Conservation (phyloP, 1,140 invertebrate species). For the Hycleus phaleratus region DNA sequence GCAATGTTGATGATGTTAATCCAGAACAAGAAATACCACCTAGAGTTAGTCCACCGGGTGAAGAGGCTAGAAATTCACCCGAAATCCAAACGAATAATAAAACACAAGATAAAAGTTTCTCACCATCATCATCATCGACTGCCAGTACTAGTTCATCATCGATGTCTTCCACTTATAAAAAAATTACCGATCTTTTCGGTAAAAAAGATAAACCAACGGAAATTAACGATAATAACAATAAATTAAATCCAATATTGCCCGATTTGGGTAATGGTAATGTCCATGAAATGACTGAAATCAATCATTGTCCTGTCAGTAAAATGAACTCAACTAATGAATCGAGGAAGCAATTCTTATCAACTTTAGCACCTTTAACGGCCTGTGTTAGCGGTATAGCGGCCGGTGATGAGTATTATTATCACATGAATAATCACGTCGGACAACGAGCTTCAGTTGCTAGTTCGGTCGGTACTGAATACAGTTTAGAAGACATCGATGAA, state of each 20-base stretch:
- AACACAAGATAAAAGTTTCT: conserved; percentile 45
- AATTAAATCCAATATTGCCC: conserved; percentile 29
- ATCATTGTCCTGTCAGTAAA: conserved; percentile 15
- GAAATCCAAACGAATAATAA: conserved; percentile 29
- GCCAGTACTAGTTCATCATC: conserved; percentile 46
- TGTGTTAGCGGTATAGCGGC: conserved; percentile 57
- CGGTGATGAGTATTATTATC: conserved; percentile 58
- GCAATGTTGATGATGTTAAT: conserved; percentile 65
- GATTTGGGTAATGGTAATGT: conserved; percentile 50
- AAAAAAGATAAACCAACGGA: conserved; percentile 39
- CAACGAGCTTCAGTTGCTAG: conserved; percentile 45
- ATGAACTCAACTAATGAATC: conserved; percentile 43
- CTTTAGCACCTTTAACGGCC: conserved; percentile 62
- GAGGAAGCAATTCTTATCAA: conserved; percentile 65
- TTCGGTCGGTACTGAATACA: conserved; percentile 50
- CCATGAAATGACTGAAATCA: conserved; percentile 15
- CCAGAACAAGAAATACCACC: conserved; percentile 28
- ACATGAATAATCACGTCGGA: conserved; percentile 42
- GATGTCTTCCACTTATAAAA: conserved; percentile 55
- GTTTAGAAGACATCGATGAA: conserved; percentile 58
- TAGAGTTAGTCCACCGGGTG: conserved; percentile 47
- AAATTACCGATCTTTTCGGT: conserved; percentile 58
- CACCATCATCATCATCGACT: conserved; percentile 48
- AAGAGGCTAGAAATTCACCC: conserved; percentile 44
- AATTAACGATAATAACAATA: conserved; percentile 34